phyloP scores from a whole-genome alignment of 2,113 vertebrate genomes.

The Eolophus roseicapilla region DNA sequence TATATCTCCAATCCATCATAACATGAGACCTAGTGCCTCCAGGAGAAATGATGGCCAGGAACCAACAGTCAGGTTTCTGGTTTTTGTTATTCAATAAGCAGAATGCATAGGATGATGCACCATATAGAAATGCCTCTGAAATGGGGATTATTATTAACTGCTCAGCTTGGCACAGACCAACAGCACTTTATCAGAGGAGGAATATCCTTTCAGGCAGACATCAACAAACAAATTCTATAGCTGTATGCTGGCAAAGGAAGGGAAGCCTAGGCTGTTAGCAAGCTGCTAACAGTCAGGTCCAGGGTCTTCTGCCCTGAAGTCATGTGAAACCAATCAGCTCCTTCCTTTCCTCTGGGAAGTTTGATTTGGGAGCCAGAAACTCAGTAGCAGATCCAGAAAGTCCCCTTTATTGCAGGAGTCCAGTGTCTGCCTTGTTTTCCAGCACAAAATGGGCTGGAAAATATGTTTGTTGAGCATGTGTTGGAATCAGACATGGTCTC shows the following conservation, averaged over 20 bases:
- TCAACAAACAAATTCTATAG: not conserved
- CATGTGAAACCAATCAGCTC: not conserved
- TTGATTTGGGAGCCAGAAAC: not conserved
- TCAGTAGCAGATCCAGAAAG: not conserved
- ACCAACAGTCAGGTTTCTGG: not conserved
- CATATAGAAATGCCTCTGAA: not conserved
- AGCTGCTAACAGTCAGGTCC: not conserved
- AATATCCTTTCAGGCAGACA: not conserved
- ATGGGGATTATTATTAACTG: not conserved
- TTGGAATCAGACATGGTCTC: not conserved
- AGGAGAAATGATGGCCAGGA: not conserved
- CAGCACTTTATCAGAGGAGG: not conserved
- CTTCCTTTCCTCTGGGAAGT: not conserved
- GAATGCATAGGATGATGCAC: not conserved
- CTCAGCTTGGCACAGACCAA: not conserved
- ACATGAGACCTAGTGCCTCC: not conserved
- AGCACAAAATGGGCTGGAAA: not conserved
- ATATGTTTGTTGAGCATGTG: rapidly evolving
- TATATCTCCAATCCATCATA: not conserved
- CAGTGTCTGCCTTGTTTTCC: not conserved
- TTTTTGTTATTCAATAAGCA: not conserved
- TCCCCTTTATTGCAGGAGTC: not conserved
- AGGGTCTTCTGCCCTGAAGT: not conserved
- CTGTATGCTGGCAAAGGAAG: not conserved
- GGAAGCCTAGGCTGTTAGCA: not conserved